Evolutionary conservation across 2,113 vertebrate species (phyloP), one percentile per base, ranked within the genome.

Genomic region (Onychostoma macrolepis): DNA sequence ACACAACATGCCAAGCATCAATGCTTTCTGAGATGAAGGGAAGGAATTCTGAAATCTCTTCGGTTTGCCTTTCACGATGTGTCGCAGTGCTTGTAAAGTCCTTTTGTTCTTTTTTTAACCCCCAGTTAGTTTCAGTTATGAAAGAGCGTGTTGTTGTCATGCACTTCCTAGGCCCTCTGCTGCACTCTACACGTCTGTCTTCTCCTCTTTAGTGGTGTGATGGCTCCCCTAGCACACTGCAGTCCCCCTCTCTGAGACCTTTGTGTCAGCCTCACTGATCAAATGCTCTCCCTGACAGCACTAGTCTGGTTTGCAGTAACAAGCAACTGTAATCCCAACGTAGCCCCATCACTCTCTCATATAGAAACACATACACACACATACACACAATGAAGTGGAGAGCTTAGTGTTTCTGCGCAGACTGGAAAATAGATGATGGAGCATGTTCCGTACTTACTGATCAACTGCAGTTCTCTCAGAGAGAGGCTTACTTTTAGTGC

Each of bases 391-490:
- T 80, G 90, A 92, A 91, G 91, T 92, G 87, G 87, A 92, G 91
- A 67, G 91, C 92, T 92, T 87, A 91, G 89, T 92, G 86, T 87
- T 87, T 69, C 77, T 85, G 63, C 45, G 69, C 76, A 87, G 85
- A 86, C 89, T 88, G 80, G 76, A 88, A 86, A 89, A 89, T 86
- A 86, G 87, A 85, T 94, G 95, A 96, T 90, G 95, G 95, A 93
- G 93, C 93, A 93, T 92, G 95, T 91, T 90, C 91, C 95, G 94
- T 95, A 95, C 95, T 96, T 95, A 96, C 96, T 96, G 96, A 97
- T 96, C 97, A 97, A 96, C 91, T 96, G 95, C 96, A 95, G 94
- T 93, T 93, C 90, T 94, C 92, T 93, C 87, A 93, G 72, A 82
- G 97, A 97, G 97, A 91, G 91, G 91, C 71, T 65, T 71, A 81